These are phyloP conservation scores for Lysandra coridon DNA, from an alignment of 2,888 invertebrate species.

Conservation along the genomic window DNA sequence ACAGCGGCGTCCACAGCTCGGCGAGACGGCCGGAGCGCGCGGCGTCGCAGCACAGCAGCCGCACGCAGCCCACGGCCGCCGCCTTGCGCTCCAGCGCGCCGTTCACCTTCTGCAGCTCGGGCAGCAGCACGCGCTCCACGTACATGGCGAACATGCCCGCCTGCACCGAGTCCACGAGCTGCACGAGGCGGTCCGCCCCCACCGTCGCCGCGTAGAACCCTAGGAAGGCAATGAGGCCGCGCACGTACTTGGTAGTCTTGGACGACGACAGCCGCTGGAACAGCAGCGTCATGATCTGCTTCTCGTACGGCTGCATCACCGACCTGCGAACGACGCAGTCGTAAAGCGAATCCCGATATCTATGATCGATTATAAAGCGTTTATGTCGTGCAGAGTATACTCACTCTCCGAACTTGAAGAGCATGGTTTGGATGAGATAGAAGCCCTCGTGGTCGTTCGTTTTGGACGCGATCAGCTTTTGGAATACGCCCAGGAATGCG, in stretches of 20 bases:
- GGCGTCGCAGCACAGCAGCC: constrained; percentile 87
- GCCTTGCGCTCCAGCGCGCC: constrained; percentile 93
- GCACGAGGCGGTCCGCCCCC: constrained; percentile 87
- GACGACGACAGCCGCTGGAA: constrained; percentile 95
- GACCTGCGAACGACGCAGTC: constrained; percentile 69
- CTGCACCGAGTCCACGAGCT: constrained; percentile 92
- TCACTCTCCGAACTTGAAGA: constrained; percentile 91
- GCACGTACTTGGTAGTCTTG: constrained; percentile 97
- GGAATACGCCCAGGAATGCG: constrained; percentile 95
- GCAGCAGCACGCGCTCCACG: constrained; percentile 91
- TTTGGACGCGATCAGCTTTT: constrained; percentile 97
- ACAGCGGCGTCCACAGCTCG: constrained; percentile 80
- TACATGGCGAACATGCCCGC: constrained; percentile 97
- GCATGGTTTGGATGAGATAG: constrained; percentile 91
- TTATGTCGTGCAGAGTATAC: constrained; percentile 49
- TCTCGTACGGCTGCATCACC: constrained; percentile 87
- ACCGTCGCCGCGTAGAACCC: constrained; percentile 91
- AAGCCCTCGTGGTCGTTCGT: constrained; percentile 98
- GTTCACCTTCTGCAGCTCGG: constrained; percentile 92
- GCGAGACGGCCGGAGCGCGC: constrained; percentile 81
- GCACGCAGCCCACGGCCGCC: constrained; percentile 93
- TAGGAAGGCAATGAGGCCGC: constrained; percentile 94
- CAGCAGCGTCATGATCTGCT: constrained; percentile 94
- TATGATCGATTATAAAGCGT: background rate
- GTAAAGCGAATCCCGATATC: background rate